Conservation (phyloP, 2,113 vertebrate genomes). For the Willisornis vidua region DNA sequence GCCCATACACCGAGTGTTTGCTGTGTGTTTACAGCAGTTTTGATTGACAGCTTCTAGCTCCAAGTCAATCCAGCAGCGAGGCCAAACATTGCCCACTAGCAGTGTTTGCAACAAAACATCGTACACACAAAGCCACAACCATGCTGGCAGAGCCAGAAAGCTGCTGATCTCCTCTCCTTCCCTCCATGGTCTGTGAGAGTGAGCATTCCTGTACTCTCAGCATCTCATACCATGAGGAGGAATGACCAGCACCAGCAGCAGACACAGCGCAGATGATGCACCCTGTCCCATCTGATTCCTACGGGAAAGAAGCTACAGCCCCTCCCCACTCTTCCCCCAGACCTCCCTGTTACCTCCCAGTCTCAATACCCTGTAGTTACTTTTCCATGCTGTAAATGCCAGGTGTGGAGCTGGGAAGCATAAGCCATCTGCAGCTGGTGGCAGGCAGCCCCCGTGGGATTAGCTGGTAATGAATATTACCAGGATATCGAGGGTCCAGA, state of each 20-base stretch:
- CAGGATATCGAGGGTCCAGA: not conserved
- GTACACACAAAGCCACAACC: not conserved
- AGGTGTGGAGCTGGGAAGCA: not conserved
- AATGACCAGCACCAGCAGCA: not conserved
- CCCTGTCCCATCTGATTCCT: not conserved
- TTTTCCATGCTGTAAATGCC: not conserved
- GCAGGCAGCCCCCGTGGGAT: not conserved
- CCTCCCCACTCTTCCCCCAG: not conserved
- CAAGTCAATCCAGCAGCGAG: not conserved
- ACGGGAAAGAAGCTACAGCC: not conserved
- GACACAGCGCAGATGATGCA: not conserved
- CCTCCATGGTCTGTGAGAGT: not conserved
- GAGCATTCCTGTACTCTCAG: not conserved
- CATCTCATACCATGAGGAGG: not conserved
- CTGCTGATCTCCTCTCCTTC: not conserved
- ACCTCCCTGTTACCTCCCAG: not conserved
- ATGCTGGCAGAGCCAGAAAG: not conserved
- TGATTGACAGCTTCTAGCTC: not conserved
- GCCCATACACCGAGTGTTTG: not conserved
- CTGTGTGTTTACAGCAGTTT: not conserved
- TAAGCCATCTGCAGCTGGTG: constrained; percentile 10
- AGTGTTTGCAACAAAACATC: not conserved
- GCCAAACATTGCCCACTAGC: not conserved
- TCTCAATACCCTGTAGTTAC: not conserved
- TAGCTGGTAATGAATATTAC: not conserved